A percentile compares a stretch with the other conserved stretches of the same genome.
phyloP scores from a whole-genome alignment of 2,797 vertebrate species.

The Enoplosus armatus region DNA sequence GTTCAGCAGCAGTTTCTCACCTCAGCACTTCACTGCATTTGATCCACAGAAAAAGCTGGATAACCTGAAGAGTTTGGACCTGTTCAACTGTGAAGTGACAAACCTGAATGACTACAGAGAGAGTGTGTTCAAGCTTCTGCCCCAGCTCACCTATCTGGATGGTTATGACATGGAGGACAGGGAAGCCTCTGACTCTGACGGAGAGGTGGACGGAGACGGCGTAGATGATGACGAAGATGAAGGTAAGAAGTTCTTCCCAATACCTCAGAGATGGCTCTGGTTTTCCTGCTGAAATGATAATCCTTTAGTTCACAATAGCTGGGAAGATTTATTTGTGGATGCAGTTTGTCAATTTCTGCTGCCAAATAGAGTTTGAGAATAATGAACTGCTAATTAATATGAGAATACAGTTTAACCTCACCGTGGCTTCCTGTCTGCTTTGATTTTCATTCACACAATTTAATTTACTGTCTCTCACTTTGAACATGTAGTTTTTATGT shows the following conservation, averaged over 20 bases:
- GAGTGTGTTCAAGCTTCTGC: slow-evolving; percentile 93
- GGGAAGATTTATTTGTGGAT: not conserved
- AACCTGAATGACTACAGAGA: slow-evolving; percentile 94
- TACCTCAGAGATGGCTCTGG: not conserved
- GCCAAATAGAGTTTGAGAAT: not conserved
- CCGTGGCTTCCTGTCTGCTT: not conserved
- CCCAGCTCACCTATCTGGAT: slow-evolving; percentile 93
- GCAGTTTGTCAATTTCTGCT: not conserved
- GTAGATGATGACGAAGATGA: slow-evolving; percentile 90
- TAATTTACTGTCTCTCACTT: not conserved
- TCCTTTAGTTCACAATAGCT: not conserved
- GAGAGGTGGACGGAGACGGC: slow-evolving; percentile 89
- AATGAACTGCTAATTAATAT: not conserved
- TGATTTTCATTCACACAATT: not conserved
- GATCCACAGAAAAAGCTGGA: slow-evolving; percentile 91
- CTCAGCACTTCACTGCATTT: slow-evolving; percentile 9
- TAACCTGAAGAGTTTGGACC: slow-evolving; percentile 93
- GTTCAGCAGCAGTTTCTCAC: slow-evolving; percentile 21
- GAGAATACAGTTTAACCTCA: not conserved
- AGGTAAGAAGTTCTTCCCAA: slow-evolving; percentile 71
- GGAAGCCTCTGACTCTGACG: slow-evolving; percentile 93
- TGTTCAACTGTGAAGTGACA: slow-evolving; percentile 97
- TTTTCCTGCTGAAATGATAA: not conserved
- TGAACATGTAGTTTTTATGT: not conserved
- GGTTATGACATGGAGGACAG: slow-evolving; percentile 91